Base-by-base conservation (phyloP, 2,113 vertebrate genomes). In the Chlorodrepanis virens region DNA sequence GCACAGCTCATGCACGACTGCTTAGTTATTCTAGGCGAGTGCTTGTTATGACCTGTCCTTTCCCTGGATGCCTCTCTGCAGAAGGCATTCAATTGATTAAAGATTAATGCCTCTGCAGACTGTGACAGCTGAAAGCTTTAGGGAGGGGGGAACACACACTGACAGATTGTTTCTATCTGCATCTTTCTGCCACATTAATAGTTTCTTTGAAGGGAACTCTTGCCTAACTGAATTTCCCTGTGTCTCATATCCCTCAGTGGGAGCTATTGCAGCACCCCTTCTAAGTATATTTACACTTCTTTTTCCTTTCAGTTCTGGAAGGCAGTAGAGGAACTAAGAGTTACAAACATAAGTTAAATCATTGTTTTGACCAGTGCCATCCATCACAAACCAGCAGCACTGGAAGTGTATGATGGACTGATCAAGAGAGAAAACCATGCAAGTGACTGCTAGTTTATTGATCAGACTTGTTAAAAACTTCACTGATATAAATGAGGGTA, bases 41-140 rank as follows among this genome's bases (percentile, higher is more conserved):
- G 76, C 79, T 97, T 77, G 76, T 93, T 40, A 4, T 97, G 97
- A 96, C 97, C 96, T 89, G 67, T 47, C 82, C 83, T 84, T 79
- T 83, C 71, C 78, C 87, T 87, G 87, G 97, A 96, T 90, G 91
- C 96, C 95, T 97, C 94, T 56, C 95, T 96, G 87, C 97, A 97
- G 97, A 97, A 97, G 97, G 97, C 87, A 82, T 82, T 69, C 47
- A 40, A 94, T 91, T 98, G 97, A 98, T 98, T 98, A 98, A 98
- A 98, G 96, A 98, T 98, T 97, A 98, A 98, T 97, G 97, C 97
- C 96, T 95, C 98, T 65, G 83, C 97, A 97, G 97, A 98, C 80
- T 24, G 60, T 96, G 97, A 96, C 96, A 98, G 63, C 81, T 60
- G 70, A 93, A 87, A 86, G 76, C 85, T 95, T 76, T 79, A 86